Evolutionary conservation across 2,888 invertebrate genomes (phyloP).

Genomic region (Drosophila bunnanda): DNA sequence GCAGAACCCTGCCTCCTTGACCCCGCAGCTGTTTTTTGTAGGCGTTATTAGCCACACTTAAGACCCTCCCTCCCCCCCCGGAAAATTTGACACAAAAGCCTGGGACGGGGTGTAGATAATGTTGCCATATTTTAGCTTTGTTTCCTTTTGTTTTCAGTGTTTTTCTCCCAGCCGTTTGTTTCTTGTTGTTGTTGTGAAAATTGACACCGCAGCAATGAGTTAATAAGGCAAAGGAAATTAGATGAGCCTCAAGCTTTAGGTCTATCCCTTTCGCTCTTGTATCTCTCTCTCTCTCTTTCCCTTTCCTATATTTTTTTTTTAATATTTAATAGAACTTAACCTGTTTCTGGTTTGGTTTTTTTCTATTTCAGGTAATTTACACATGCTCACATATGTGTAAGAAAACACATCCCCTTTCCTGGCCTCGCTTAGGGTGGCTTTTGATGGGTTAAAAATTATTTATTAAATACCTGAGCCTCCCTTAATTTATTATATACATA

Average conservation of each 20-base stretch:
- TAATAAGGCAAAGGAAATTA: slow-evolving; percentile 77
- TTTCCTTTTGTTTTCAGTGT: slow-evolving; percentile 37
- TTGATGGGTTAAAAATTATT: not conserved
- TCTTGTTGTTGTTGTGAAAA: slow-evolving; percentile 64
- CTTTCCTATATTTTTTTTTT: not conserved
- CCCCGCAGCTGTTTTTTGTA: slow-evolving; percentile 73
- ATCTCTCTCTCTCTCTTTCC: not conserved
- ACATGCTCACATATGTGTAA: slow-evolving; percentile 25
- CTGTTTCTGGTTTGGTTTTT: not conserved
- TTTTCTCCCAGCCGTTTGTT: no score
- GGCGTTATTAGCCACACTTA: slow-evolving; percentile 79
- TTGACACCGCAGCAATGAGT: slow-evolving; percentile 83
- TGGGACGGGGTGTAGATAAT: slow-evolving; percentile 20
- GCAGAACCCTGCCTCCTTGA: slow-evolving; percentile 6
- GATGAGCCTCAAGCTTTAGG: not conserved
- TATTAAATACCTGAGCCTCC: not conserved
- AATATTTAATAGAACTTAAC: slow-evolving; percentile 15
- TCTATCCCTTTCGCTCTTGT: not conserved
- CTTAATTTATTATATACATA: not conserved
- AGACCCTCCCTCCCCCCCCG: slow-evolving; percentile 29
- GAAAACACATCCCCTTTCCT: no score
- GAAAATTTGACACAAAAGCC: slow-evolving; percentile 55
- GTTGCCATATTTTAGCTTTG: slow-evolving; percentile 60
- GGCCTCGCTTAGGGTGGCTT: not conserved
- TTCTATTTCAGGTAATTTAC: slow-evolving; percentile 25